Conservation (phyloP, 2,113 vertebrate species). For the Pogona vitticeps region DNA sequence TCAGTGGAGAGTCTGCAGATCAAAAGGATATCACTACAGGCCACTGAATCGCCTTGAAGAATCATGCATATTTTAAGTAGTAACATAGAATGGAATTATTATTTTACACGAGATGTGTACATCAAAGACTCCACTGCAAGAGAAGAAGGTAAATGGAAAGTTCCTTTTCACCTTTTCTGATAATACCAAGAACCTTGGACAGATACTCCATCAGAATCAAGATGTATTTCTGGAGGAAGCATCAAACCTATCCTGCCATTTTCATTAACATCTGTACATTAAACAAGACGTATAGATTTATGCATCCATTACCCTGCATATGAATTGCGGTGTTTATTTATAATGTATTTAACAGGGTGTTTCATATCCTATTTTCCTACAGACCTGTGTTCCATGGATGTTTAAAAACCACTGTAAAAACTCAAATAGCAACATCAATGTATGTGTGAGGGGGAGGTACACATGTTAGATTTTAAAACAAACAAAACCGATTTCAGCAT, state of each 20-base stretch:
- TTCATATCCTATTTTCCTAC: not conserved
- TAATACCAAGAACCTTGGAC: not conserved
- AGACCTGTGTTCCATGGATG: not conserved
- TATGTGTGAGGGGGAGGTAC: too few species aligned
- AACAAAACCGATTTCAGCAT: too few species aligned
- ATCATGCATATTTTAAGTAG: constrained; percentile 37
- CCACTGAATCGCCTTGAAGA: constrained; percentile 31
- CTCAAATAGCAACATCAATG: not conserved
- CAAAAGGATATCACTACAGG: constrained; percentile 14
- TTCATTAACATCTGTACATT: too few species aligned
- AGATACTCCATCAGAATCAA: too few species aligned
- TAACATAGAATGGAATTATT: constrained; percentile 37
- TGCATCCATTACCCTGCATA: not conserved
- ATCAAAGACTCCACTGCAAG: constrained; percentile 1
- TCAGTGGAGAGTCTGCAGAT: constrained; percentile 1
- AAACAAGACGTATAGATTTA: not conserved
- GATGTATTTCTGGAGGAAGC: not conserved
- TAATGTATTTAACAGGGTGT: not conserved
- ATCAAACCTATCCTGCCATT: not conserved
- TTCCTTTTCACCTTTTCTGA: constrained; percentile 20
- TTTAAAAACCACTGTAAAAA: not conserved
- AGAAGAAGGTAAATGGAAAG: constrained; percentile 18
- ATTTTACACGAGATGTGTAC: constrained; percentile 10
- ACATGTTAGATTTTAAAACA: too few species aligned
- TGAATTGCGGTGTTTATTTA: not conserved